Percentiles rank a stretch among this genome's conserved stretches.
Evolutionary conservation across 1,140 invertebrate genomes (phyloP).

Genomic region (Ganaspis sp.): DNA sequence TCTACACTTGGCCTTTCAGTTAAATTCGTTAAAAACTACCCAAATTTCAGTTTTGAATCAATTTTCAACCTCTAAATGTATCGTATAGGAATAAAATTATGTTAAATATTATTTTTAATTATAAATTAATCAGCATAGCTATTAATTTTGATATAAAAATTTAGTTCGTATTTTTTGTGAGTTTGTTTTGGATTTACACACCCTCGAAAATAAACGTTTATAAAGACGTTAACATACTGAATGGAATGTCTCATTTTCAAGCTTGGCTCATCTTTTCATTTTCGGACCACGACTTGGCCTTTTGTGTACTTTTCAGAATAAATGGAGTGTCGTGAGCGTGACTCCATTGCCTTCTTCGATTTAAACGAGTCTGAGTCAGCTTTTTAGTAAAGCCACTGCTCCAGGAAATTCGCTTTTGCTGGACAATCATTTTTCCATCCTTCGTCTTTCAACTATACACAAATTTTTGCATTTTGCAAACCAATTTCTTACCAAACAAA

Average conservation of each 20-base stretch:
- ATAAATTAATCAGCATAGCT: too few relatives aligned
- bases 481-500: too few relatives aligned
- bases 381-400: neutral
- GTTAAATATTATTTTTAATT: too few relatives aligned
- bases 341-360: neutral
- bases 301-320: slow-evolving; percentile 26
- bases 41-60: too few relatives aligned
- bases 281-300: neutral
- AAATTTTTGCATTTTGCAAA: neutral
- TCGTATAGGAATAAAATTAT: too few relatives aligned
- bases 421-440: neutral
- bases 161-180: too few relatives aligned
- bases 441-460: neutral
- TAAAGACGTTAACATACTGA: neutral
- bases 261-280: neutral
- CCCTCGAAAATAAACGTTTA: neutral
- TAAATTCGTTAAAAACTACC: too few relatives aligned
- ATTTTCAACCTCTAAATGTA: too few relatives aligned
- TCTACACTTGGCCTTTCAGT: too few relatives aligned
- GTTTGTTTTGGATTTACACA: too few relatives aligned
- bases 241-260: neutral
- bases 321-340: slow-evolving; percentile 19
- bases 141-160: too few relatives aligned
- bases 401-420: neutral
- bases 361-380: slow-evolving; percentile 20